phyloP scores from a whole-genome alignment of 2,113 vertebrate species.

The Gymnobelideus leadbeateri region DNA sequence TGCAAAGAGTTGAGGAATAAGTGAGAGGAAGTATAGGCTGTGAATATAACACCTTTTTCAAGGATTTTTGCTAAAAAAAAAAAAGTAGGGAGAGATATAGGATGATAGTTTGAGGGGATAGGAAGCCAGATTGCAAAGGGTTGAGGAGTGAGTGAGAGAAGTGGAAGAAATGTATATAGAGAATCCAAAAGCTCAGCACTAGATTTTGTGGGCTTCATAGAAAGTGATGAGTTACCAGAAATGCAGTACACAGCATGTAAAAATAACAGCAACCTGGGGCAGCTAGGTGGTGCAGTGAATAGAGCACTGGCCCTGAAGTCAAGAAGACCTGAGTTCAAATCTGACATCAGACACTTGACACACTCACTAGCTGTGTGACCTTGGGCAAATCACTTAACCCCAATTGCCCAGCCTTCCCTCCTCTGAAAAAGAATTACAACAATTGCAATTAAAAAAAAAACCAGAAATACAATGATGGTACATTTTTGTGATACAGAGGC shows the following conservation, averaged over 20 bases:
- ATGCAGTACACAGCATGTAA: background rate
- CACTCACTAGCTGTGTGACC: no score
- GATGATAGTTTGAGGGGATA: background rate
- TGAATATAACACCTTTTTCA: background rate
- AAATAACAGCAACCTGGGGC: no score
- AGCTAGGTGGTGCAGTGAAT: no score
- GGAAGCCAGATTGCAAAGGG: background rate
- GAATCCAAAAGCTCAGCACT: background rate
- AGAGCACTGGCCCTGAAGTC: no score
- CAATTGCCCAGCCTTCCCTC: no score
- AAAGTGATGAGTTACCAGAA: background rate
- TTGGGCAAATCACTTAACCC: no score
- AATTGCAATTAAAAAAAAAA: background rate
- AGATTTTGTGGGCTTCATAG: background rate
- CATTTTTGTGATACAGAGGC: background rate
- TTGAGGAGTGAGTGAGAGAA: background rate
- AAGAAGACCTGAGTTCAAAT: no score
- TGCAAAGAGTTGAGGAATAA: background rate
- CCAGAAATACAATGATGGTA: background rate
- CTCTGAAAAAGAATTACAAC: background rate
- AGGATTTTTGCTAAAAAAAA: background rate
- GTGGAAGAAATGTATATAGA: background rate
- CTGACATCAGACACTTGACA: no score
- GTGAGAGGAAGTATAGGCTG: background rate
- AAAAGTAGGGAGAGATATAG: background rate